Evolutionary conservation across 2,113 vertebrate genomes (phyloP), one percentile per base, ranked within the genome.

Genomic region (Sterrhoptilus dennistouni): DNA sequence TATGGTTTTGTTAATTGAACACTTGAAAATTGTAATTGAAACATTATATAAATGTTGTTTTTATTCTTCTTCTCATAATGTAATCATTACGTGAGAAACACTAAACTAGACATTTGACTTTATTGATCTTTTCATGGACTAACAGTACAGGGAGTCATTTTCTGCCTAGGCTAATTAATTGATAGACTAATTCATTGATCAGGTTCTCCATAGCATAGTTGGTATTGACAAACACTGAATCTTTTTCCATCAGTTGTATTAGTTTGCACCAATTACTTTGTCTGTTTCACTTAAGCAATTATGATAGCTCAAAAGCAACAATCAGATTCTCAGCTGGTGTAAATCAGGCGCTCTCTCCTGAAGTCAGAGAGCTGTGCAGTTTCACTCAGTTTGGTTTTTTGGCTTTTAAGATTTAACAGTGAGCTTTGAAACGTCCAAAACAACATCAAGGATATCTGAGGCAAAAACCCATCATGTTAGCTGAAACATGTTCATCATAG

Each of bases 41-140:
- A 91, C 71, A 81, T 21, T 68, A 68, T 64, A 94, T 71, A 94
- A 90, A 84, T 44, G 80, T 19, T 87, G 68, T 31, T 90, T 87
- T 74, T 80, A 95, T 77, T 79, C 80, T 75, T 80, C 59, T 95
- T 88, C 92, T 94, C 93, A 85, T 96, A 97, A 96, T 96, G 68
- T 59, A 98, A 97, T 98, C 93, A 97, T 97, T 98, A 97, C 23
- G 76, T 98, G 96, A 98, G 97, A 98, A 98, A 97, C 97, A 98
- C 97, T 98, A 98, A 98, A 97, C 96, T 97, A 96, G 98, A 98
- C 98, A 98, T 98, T 98, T 98, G 98, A 98, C 98, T 98, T 98
- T 96, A 99, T 99, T 98, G 99, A 99, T 99, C 97, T 97, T 98
- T 97, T 98, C 98, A 98, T 98, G 98, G 97, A 96, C 98, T 98